A percentile compares a stretch with the other conserved stretches of the same genome.
Conservation (phyloP, 1,140 invertebrate species). For the honey bee (Apis mellifera) region Amel_HAv3.1 CM009936.2:9654501-9655000, state of each 20-base stretch:
- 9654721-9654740: too few species aligned
- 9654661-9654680: too few species aligned
- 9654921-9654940: constrained; percentile 38
- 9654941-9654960: constrained; percentile 61
- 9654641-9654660: too few species aligned
- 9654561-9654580: too few species aligned
- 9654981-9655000: constrained; percentile 81
- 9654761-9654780: constrained; percentile 37
- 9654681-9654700: too few species aligned
- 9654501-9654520: too few species aligned
- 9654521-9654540: too few species aligned
- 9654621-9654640: too few species aligned
- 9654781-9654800: constrained; percentile 65
- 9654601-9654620: too few species aligned
- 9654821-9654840: constrained; percentile 81
- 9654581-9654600: too few species aligned
- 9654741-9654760: not conserved
- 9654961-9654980: constrained; percentile 81
- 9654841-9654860: constrained; percentile 80
- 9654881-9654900: constrained; percentile 78
- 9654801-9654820: constrained; percentile 77
- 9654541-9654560: too few species aligned
- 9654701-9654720: too few species aligned
- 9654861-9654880: constrained; percentile 81
- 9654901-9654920: constrained; percentile 72